Conservation (phyloP, 2,797 vertebrate species). For the Emys orbicularis region DNA sequence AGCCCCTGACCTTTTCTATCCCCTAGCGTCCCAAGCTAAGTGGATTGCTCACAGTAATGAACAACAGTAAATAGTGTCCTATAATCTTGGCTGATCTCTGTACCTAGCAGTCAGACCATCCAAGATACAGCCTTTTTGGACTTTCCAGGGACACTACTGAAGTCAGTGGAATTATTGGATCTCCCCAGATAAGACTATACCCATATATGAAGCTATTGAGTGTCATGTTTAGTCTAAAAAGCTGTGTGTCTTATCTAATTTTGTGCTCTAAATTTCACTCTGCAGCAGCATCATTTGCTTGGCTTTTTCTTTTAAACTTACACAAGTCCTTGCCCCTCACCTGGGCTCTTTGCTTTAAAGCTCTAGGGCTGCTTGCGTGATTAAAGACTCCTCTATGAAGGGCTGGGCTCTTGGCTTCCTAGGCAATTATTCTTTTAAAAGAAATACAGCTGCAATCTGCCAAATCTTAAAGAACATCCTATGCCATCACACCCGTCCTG, state of each 20-base stretch:
- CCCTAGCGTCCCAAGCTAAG: not conserved
- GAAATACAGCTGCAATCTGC: not conserved
- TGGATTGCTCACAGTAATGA: not conserved
- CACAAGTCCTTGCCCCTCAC: not conserved
- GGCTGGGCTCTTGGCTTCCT: not conserved
- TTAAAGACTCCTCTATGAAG: not conserved
- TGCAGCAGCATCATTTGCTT: not conserved
- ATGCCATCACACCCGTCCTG: not conserved
- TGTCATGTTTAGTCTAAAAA: too few relatives aligned
- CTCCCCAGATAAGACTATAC: not conserved
- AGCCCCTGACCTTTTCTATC: not conserved
- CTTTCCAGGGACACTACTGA: not conserved
- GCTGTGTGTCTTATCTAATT: not conserved
- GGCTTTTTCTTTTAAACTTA: not conserved
- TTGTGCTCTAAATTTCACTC: not conserved
- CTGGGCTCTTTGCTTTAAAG: not conserved
- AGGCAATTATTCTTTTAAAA: not conserved
- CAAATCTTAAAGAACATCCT: not conserved
- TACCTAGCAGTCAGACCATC: not conserved
- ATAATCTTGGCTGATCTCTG: not conserved
- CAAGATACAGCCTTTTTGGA: not conserved
- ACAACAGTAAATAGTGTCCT: accelerated
- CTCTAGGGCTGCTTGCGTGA: not conserved
- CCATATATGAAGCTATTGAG: not conserved
- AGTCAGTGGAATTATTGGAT: not conserved